Percentiles rank a stretch among this genome's conserved stretches.
phyloP scores from a whole-genome alignment of 2,113 vertebrate species.

The Polyodon spathula region DNA sequence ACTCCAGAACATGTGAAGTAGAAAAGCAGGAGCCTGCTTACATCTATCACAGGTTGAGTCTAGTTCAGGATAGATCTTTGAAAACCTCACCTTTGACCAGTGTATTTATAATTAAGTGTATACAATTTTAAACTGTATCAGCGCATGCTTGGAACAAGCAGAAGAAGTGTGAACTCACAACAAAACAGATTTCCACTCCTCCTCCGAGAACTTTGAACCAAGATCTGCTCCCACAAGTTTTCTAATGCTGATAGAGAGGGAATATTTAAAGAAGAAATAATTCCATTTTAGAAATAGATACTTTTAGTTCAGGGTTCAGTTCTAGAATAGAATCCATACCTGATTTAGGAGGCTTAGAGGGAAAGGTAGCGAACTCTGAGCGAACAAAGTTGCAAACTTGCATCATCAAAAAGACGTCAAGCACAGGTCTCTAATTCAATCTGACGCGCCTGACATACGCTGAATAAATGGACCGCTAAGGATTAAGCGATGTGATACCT shows the following conservation, averaged over 20 bases:
- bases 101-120: neutral
- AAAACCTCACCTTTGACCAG: neutral
- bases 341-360: neutral
- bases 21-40: neutral
- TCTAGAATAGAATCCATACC: neutral
- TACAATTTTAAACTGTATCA: neutral
- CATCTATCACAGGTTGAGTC: neutral
- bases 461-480: neutral
- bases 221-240: neutral
- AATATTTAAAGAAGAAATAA: neutral
- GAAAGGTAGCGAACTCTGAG: neutral
- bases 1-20: neutral
- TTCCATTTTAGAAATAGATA: neutral
- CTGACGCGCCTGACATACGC: neutral
- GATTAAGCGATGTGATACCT: too few species aligned
- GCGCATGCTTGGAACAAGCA: neutral
- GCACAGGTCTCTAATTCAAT: too few species aligned
- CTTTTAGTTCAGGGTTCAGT: neutral
- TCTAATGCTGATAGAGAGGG: neutral
- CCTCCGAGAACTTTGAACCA: neutral
- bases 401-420: neutral
- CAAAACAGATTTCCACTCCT: neutral
- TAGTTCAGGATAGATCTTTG: neutral
- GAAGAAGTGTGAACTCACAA: neutral
- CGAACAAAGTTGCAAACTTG: neutral